A percentile compares a stretch with the other conserved stretches of the same genome.
phyloP scores from a whole-genome alignment of 2,797 vertebrate species.

The Gymnothorax javanicus region DNA sequence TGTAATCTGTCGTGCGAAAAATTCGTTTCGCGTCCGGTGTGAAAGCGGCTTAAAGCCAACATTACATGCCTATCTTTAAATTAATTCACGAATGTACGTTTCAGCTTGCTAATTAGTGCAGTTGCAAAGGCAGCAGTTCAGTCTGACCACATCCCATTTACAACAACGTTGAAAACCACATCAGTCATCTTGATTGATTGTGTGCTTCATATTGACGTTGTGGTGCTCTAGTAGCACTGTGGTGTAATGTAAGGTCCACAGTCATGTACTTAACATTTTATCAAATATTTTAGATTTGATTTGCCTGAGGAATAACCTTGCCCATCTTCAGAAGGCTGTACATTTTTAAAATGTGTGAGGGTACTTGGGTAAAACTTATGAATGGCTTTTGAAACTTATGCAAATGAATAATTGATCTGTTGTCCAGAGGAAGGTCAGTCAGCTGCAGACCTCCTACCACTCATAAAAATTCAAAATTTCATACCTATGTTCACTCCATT shows the following conservation, averaged over 20 bases:
- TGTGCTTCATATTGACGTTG: background rate
- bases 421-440: background rate
- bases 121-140: background rate
- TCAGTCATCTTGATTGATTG: background rate
- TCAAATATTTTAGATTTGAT: background rate
- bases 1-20: too few species aligned
- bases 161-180: background rate
- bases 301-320: background rate
- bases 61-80: background rate
- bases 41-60: too few species aligned
- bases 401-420: background rate
- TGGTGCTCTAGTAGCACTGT: background rate
- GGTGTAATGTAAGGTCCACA: background rate
- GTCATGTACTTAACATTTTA: background rate
- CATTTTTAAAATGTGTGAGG: background rate
- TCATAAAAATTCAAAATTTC: background rate
- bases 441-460: background rate
- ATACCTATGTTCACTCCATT: background rate
- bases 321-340: background rate
- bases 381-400: background rate
- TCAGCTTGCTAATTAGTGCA: background rate
- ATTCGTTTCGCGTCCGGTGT: too few species aligned
- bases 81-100: background rate
- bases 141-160: background rate
- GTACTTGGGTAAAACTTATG: background rate